These are phyloP conservation scores for Spisula subtruncata DNA, from an alignment of 2,888 invertebrate species.

Conservation along the genomic window DNA sequence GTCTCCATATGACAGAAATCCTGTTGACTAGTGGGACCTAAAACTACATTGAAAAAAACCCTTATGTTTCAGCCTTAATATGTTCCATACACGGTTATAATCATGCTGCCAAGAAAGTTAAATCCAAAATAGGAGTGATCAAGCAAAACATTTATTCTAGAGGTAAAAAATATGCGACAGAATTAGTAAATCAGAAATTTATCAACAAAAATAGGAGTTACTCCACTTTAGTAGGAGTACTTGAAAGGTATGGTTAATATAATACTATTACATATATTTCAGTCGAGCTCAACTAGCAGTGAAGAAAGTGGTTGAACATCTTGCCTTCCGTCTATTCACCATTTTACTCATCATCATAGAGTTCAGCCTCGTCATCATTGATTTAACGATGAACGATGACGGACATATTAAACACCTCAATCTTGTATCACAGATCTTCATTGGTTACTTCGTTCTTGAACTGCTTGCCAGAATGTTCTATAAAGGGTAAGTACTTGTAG, in stretches of 20 bases:
- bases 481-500: conserved; percentile 84
- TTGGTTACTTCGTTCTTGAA: conserved; percentile 88
- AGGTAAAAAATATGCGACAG: no score
- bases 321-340: conserved; percentile 83
- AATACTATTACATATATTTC: not conserved
- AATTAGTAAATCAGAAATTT: no score
- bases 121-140: no score
- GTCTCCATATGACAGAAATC: no score
- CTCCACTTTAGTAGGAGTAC: no score
- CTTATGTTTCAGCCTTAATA: no score
- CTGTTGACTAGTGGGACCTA: no score
- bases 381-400: conserved; percentile 76
- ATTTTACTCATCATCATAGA: conserved; percentile 83
- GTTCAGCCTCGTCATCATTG: conserved; percentile 82
- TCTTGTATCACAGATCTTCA: conserved; percentile 86
- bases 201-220: no score
- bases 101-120: no score
- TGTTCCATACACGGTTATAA: no score
- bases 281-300: conserved; percentile 74
- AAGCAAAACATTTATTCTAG: no score
- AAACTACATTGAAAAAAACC: no score
- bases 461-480: conserved; percentile 87
- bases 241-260: not conserved
- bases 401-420: conserved; percentile 78
- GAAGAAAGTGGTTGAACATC: conserved; percentile 80